Evolutionary conservation across 2,113 vertebrate genomes (phyloP), one percentile per base, ranked within the genome.

Genomic region (Nycticebus coucang): DNA sequence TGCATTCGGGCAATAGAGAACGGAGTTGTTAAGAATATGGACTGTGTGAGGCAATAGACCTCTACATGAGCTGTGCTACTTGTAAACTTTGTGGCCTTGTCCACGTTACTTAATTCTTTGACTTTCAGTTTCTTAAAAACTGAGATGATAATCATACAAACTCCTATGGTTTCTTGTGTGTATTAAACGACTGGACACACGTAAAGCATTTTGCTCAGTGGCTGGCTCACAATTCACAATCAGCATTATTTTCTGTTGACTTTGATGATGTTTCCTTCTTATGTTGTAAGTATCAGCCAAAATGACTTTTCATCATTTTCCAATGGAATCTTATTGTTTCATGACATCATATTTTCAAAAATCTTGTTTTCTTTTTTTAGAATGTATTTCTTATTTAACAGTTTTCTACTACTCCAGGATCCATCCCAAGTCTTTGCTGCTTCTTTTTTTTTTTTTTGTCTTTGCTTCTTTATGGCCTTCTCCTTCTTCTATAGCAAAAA

Each of bases 321-420:
- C 59, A 93, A 69, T 93, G 59, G 53, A 80, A 69, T 68, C 45
- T 24, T 75, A 53, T 69, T 50, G 57, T 78, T 87, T 89, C 37
- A 45, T 35, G 28, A 77, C 53, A 78, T 11, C 53, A 78, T 11
- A 60, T 33, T 86, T 91, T 77, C 22, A 81, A 60, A 90, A 75
- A 22, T 66, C 55, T 50, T n/a, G 24, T 17, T 88, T 96, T 57
- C 66, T 33, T 21, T 72, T 87, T 86, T 91, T 75, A 92, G 81
- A 79, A 90, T 13, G 35, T 15, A 66, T 30, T 77, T 28, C 41
- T 62, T 81, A 55, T 89, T 87, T 68, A 60, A 75, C 0, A 75
- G 86, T 50, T 74, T 83, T 87, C 89, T 83, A 5, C 79, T 45
- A 19, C 22, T 90, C 50, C 45, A 74, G 57, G 37, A 71, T 62